These are phyloP conservation scores for Sinhomidia bicolor DNA, from an alignment of 2,888 invertebrate genomes.

Conservation along the genomic window DNA sequence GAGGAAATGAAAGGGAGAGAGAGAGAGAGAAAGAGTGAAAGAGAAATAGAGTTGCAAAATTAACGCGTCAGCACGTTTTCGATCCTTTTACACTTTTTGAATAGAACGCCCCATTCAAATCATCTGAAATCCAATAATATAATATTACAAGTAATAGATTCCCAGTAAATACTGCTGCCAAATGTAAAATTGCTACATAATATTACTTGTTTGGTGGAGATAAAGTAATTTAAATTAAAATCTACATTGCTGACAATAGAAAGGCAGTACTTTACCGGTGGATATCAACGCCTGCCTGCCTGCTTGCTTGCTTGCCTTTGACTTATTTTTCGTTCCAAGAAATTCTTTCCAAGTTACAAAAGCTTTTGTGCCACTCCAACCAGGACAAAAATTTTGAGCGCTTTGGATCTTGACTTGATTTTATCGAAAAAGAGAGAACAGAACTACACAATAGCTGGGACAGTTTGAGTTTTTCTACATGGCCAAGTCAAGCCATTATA, in stretches of 20 bases:
- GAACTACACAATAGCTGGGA: slow-evolving; percentile 1
- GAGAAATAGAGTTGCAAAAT: slow-evolving; percentile 10
- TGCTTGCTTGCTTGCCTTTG: no score
- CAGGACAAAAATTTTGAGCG: not conserved
- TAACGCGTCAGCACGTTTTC: slow-evolving; percentile 40
- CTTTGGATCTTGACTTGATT: slow-evolving; percentile 15
- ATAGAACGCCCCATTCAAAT: not conserved
- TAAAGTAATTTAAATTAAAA: not conserved
- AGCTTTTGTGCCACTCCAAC: not conserved
- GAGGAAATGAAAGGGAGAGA: not conserved
- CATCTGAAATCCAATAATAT: not conserved
- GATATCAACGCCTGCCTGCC: not conserved
- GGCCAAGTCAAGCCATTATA: not conserved
- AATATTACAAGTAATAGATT: no score
- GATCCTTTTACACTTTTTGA: not conserved
- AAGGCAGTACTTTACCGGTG: no score
- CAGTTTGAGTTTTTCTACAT: not conserved
- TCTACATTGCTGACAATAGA: not conserved
- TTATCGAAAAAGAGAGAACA: not conserved
- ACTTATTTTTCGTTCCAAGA: not conserved
- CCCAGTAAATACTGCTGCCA: no score
- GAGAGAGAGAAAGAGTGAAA: not conserved
- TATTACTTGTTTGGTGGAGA: not conserved
- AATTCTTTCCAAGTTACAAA: not conserved
- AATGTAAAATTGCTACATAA: no score